Evolutionary conservation across 2,888 invertebrate species (phyloP), one percentile per base, ranked within the genome.

Genomic region (Neria commutata): DNA sequence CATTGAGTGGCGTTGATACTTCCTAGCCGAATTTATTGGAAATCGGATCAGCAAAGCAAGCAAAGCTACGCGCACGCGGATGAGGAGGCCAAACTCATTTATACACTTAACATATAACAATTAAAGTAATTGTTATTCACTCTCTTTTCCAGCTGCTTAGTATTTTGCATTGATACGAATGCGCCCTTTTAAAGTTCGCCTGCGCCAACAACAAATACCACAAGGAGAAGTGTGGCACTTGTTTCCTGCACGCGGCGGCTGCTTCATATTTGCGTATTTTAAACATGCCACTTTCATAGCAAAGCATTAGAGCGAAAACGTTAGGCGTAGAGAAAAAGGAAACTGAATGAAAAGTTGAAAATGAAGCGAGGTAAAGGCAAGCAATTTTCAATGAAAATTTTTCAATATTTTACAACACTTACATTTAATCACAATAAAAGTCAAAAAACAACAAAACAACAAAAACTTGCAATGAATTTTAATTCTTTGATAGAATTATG

Each of bases 121-220:
- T 37, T 37, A 14, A 37, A 64, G 59, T 62, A 62, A 64, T 64
- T 64, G 64, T 64, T 66, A 64, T 64, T 62, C 53, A 61, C 60
- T 62, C 60, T 60, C 61, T 65, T 61, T 64, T 64, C 61, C 66
- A 66, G 66, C 61, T 58, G 37, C n/a, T 37, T 37, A 11, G n/a
- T n/a, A 29, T 8, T 29, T 29, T 11, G 29, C 29, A 29, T n/a
- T n/a, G 29, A 29, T 29, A 29, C 29, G n/a, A 29, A 29, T 29
- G 5, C 29, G n/a, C 10, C n/a, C 37, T 5, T 37, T 10, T n/a
- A 37, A 37, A 5, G 14, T 14, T 37, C n/a, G 37, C 14, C 37
- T 6, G 3, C 6, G n/a, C 37, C 37, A 37, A 37, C 37, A 37
- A 37, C 37, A 5, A 37, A 10, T n/a, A n/a, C 37, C 37, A 37